Evolutionary conservation across 2,113 vertebrate genomes (phyloP).

Genomic region (Meles meles): DNA sequence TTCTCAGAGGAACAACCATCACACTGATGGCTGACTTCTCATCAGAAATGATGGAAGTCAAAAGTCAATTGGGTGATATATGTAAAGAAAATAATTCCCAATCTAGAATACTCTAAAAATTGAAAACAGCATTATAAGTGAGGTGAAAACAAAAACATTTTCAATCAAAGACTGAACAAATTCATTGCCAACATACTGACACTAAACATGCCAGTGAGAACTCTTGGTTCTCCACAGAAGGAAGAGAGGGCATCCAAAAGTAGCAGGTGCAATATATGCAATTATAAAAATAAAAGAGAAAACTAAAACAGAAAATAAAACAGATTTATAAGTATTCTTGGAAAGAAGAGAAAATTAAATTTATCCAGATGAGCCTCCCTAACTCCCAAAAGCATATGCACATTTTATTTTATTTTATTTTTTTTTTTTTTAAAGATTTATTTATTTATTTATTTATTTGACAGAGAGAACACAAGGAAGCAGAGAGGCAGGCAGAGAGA

Average conservation of each 20-base stretch:
- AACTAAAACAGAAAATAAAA: not conserved
- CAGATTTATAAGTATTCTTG: not conserved
- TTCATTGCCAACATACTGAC: not conserved
- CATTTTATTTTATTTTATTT: not conserved
- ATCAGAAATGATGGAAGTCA: not conserved
- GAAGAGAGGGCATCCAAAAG: not conserved
- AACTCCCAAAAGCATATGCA: not conserved
- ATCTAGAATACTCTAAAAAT: not conserved
- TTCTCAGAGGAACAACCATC: not conserved
- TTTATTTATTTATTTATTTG: too few relatives aligned
- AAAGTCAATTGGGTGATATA: not conserved
- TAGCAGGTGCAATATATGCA: rapidly evolving
- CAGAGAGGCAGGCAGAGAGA: too few relatives aligned
- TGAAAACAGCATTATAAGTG: not conserved
- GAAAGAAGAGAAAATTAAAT: not conserved
- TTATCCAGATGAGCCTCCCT: not conserved
- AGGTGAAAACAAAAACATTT: not conserved
- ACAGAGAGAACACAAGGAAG: too few relatives aligned
- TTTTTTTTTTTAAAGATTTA: too few relatives aligned
- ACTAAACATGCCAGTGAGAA: not conserved
- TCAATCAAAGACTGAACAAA: not conserved
- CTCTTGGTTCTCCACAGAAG: not conserved
- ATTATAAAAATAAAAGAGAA: not conserved
- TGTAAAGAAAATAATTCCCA: not conserved
- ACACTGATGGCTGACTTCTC: not conserved